Conservation (phyloP, 2,888 invertebrate genomes). For the Rhingia rostrata region DNA sequence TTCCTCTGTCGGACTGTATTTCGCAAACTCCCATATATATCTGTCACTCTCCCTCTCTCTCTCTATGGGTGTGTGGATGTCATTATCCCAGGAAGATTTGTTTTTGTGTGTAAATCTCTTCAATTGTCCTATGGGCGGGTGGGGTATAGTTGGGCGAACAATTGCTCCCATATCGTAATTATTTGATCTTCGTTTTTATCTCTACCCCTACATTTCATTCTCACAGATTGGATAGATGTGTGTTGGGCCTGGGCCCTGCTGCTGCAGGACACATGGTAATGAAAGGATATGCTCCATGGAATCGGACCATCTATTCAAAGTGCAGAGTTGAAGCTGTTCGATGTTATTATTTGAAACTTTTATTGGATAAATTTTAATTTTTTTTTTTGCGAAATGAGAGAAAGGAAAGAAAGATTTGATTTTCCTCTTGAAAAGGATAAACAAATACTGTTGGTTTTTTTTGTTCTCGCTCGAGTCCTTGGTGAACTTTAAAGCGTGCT, state of each 20-base stretch:
- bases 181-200: conserved; percentile 51
- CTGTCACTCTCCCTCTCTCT: not conserved
- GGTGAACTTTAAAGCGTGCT: too few relatives aligned
- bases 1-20: conserved; percentile 24
- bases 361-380: conserved; percentile 46
- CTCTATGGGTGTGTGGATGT: conserved; percentile 30
- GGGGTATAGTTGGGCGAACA: conserved; percentile 14
- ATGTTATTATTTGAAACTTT: conserved; percentile 57
- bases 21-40: not conserved
- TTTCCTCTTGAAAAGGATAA: conserved; percentile 1
- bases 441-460: not conserved
- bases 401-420: not conserved
- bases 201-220: not conserved
- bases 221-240: conserved; percentile 22
- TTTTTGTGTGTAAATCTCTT: conserved; percentile 67
- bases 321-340: conserved; percentile 51
- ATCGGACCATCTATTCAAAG: conserved; percentile 31
- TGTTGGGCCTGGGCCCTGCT: not conserved
- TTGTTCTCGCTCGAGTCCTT: not conserved
- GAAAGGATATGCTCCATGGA: conserved; percentile 40
- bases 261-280: conserved; percentile 36
- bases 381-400: not conserved
- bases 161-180: conserved; percentile 68
- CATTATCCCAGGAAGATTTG: conserved; percentile 67
- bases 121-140: conserved; percentile 29